Evolutionary conservation across 1,140 invertebrate genomes (phyloP).

Genomic region (Drosophila miranda): DNA sequence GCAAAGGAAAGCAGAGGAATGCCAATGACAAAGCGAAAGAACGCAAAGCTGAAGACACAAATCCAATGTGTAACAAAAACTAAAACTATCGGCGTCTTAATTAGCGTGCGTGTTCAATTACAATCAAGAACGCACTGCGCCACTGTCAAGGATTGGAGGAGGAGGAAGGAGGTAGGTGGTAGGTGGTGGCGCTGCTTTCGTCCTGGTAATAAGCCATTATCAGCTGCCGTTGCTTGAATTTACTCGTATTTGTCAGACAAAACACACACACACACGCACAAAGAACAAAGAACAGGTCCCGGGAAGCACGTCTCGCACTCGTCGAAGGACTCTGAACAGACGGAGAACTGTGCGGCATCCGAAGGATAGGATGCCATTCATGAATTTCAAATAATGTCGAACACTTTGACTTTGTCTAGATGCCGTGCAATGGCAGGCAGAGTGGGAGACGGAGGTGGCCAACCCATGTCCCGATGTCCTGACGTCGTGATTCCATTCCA

Average conservation of each 20-base stretch:
- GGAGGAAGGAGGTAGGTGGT: background rate
- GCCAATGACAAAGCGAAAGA: conserved; percentile 10
- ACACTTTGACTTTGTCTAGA: conserved; percentile 77
- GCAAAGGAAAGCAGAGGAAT: too few species aligned
- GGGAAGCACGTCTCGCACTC: conserved; percentile 10
- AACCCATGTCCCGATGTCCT: too few species aligned
- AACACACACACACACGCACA: conserved; percentile 8
- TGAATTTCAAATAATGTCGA: conserved; percentile 81
- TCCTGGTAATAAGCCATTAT: conserved; percentile 71
- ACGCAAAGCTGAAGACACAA: conserved; percentile 3
- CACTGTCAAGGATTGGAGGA: background rate
- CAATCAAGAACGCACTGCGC: conserved; percentile 26
- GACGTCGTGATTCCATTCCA: conserved; percentile 71
- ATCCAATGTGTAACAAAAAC: conserved; percentile 58
- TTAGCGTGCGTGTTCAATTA: conserved; percentile 80
- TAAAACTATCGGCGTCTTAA: conserved; percentile 76
- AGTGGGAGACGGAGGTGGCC: too few species aligned
- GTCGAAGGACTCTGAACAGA: background rate
- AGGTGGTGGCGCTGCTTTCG: conserved; percentile 3
- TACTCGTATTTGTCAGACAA: conserved; percentile 57
- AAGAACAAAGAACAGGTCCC: conserved; percentile 31
- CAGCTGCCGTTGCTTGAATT: conserved; percentile 73
- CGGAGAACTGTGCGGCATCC: conserved; percentile 6
- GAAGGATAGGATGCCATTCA: conserved; percentile 65
- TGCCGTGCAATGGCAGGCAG: conserved; percentile 55